Evolutionary conservation across 2,797 vertebrate species (phyloP), one percentile per base, ranked within the genome.

Genomic region (Malurus splendens): DNA sequence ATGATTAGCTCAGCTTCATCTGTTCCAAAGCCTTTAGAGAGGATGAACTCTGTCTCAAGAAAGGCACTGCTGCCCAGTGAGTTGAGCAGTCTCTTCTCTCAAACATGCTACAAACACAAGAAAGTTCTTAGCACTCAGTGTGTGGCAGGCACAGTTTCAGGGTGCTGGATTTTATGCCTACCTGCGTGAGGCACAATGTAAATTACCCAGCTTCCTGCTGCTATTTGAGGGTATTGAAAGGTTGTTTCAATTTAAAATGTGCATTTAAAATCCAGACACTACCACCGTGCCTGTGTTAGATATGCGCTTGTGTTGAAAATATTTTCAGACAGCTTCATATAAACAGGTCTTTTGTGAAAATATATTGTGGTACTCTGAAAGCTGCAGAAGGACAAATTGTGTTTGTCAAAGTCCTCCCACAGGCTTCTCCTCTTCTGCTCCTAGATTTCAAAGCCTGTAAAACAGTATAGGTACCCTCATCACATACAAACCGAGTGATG

Each of bases 1-100:
- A 89, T 76, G 71, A 92, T 92, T 93, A 87, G 48, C 84, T 94
- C 91, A 90, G 82, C 87, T 95, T 92, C 82, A 65, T 85, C 87
- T 73, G 42, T 72, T 90, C 54, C 5, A 15, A 72, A 93, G 60
- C 76, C 55, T 89, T 92, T 41, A 68, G 83, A 92, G 62, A 87
- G 59, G 81, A 76, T 76, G 82, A 87, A 92, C 74, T 81, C 71
- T 52, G 24, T 74, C 65, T 90, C 1, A 5, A 67, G 67, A 54
- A 90, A 81, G 87, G 41, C 33, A 2, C 52, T 6, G 18, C 18
- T 76, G 18, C 70, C 87, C 8, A 2, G 64, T 45, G 80, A 86
- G 41, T 90, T 86, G 89, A 74, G 56, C 38, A 57, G 41, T 38
- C 52, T 82, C 47, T 74, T 44, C 82, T 80, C 60, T 79, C 75